Percentiles rank a stretch among this genome's conserved stretches.
Conservation (phyloP, 2,113 vertebrate species). For the Mesocricetus auratus region DNA sequence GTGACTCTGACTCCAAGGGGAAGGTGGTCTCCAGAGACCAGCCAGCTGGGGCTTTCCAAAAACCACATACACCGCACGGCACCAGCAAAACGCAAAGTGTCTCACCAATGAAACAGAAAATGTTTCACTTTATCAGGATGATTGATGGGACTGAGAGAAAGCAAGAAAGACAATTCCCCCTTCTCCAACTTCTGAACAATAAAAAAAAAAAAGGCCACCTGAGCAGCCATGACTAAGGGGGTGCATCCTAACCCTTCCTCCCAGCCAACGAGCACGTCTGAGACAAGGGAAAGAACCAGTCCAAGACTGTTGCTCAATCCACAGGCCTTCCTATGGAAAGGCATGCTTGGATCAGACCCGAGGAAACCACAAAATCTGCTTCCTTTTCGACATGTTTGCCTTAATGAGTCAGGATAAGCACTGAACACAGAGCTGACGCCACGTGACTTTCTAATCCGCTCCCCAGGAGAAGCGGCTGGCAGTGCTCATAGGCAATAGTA, state of each 20-base stretch:
- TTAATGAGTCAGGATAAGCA: neutral
- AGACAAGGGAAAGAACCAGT: conserved; percentile 1
- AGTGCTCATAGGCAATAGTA: neutral
- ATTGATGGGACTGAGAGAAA: neutral
- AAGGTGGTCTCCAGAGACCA: neutral
- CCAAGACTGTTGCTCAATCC: neutral
- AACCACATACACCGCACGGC: neutral
- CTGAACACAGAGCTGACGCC: neutral
- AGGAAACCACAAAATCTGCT: conserved; percentile 22
- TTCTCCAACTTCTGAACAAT: neutral
- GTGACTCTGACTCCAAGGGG: neutral
- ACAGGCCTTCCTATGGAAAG: neutral
- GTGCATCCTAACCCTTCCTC: neutral
- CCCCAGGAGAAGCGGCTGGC: neutral
- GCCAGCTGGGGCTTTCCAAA: neutral
- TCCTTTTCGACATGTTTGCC: neutral
- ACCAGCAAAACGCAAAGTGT: neutral
- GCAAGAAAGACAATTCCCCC: neutral
- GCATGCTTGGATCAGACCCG: neutral
- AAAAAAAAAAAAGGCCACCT: neutral
- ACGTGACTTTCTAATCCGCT: neutral
- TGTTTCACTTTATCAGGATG: neutral
- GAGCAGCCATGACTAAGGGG: conserved; percentile 9
- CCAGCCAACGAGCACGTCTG: conserved; percentile 49
- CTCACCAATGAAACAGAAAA: neutral